Conservation (phyloP, 2,113 vertebrate genomes). For the Chamaea fasciata region DNA sequence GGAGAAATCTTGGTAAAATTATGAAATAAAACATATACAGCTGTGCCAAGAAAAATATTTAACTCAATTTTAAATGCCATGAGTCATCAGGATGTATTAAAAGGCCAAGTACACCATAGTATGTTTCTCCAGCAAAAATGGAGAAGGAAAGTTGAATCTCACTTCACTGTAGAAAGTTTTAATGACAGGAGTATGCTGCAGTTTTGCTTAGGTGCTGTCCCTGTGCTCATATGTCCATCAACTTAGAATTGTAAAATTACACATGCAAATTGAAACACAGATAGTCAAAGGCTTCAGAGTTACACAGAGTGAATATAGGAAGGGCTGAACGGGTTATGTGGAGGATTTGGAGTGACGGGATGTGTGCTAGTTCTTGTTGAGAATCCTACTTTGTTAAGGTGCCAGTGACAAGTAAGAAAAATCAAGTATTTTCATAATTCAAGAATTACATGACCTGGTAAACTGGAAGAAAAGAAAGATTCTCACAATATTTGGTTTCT, state of each 20-base stretch:
- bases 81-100: not conserved
- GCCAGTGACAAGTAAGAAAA: not conserved
- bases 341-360: not conserved
- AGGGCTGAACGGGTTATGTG: not conserved
- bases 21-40: not conserved
- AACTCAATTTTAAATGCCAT: not conserved
- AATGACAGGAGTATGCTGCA: not conserved
- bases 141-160: not conserved
- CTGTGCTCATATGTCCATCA: not conserved
- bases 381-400: not conserved
- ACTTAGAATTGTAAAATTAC: not conserved
- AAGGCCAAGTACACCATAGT: not conserved
- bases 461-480: not conserved
- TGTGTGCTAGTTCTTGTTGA: not conserved
- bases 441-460: not conserved
- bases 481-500: not conserved
- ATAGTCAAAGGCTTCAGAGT: not conserved
- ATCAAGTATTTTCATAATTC: not conserved
- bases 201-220: not conserved
- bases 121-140: not conserved
- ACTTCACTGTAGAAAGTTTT: not conserved
- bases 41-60: slow-evolving; percentile 17
- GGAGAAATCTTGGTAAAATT: not conserved
- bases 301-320: not conserved
- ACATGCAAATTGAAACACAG: not conserved